A percentile compares a stretch with the other conserved stretches of the same genome.
Evolutionary conservation across 2,113 vertebrate genomes (phyloP).

Genomic region (Nothoprocta pentlandii): DNA sequence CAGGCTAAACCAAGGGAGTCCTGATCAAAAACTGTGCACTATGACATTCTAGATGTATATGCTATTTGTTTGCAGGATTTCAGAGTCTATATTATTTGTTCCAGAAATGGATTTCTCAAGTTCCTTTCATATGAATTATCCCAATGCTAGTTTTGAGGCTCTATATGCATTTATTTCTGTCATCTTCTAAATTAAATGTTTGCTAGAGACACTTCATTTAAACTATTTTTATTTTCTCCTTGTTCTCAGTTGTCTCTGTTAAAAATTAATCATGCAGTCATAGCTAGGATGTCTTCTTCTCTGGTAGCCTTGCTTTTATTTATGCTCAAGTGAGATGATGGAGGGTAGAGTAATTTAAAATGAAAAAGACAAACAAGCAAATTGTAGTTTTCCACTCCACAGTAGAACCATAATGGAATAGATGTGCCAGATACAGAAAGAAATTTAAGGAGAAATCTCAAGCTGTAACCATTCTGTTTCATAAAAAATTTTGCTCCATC

Average conservation of each 20-base stretch:
- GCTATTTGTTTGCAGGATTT: conserved; percentile 9
- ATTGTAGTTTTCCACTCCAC: conserved; percentile 20
- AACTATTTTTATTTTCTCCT: conserved; percentile 66
- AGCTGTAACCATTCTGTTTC: background rate
- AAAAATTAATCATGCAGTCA: conserved; percentile 54
- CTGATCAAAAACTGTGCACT: background rate
- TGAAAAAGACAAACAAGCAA: conserved; percentile 35
- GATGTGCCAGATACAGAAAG: background rate
- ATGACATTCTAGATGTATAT: background rate
- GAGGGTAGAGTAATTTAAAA: conserved; percentile 20
- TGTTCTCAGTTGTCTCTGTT: conserved; percentile 53
- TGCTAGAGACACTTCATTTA: conserved; percentile 65
- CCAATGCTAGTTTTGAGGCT: conserved; percentile 35
- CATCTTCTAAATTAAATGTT: conserved; percentile 70
- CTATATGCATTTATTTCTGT: background rate
- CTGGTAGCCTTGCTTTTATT: conserved; percentile 27
- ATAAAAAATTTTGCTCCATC: conserved; percentile 28
- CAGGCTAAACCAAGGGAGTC: background rate
- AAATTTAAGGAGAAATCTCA: conserved; percentile 1
- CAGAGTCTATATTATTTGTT: conserved; percentile 18
- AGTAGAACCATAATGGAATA: background rate
- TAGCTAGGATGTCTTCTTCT: conserved; percentile 24
- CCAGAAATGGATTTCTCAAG: conserved; percentile 43
- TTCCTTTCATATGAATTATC: conserved; percentile 35
- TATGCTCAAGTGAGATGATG: background rate